These are phyloP conservation scores for Teleogryllus occipitalis DNA, from an alignment of 1,140 invertebrate species.

Conservation along the genomic window DNA sequence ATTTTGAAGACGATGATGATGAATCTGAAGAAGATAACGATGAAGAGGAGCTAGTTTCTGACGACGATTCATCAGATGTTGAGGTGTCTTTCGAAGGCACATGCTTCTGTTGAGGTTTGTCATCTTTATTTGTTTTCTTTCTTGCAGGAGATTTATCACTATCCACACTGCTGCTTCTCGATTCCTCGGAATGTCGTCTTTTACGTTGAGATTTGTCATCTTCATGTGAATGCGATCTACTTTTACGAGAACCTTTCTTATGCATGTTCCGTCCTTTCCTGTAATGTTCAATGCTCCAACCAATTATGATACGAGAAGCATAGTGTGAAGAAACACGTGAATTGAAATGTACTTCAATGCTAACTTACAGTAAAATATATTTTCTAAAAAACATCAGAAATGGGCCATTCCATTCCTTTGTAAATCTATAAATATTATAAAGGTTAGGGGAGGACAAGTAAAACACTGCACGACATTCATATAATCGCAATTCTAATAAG, in stretches of 20 bases:
- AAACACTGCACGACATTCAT: no score
- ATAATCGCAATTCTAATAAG: no score
- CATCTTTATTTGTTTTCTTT: neutral
- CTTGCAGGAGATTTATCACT: neutral
- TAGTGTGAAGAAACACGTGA: no score
- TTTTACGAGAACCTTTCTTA: neutral
- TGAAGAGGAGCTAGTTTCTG: neutral
- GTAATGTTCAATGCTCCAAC: no score
- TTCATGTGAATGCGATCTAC: neutral
- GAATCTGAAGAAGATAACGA: slow-evolving; percentile 25
- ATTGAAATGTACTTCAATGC: no score
- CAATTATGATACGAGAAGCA: no score
- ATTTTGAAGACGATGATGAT: slow-evolving; percentile 29
- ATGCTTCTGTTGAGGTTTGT: neutral
- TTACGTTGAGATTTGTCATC: neutral
- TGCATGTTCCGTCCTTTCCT: neutral
- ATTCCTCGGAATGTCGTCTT: neutral
- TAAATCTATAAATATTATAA: no score
- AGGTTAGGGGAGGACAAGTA: no score
- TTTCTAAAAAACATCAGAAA: no score
- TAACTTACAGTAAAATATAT: no score
- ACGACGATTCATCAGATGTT: neutral
- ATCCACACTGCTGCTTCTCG: neutral
- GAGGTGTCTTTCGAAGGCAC: neutral
- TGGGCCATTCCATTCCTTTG: no score